These are phyloP conservation scores for Steromphala cineraria DNA, from an alignment of 2,888 invertebrate genomes.

Conservation along the genomic window DNA sequence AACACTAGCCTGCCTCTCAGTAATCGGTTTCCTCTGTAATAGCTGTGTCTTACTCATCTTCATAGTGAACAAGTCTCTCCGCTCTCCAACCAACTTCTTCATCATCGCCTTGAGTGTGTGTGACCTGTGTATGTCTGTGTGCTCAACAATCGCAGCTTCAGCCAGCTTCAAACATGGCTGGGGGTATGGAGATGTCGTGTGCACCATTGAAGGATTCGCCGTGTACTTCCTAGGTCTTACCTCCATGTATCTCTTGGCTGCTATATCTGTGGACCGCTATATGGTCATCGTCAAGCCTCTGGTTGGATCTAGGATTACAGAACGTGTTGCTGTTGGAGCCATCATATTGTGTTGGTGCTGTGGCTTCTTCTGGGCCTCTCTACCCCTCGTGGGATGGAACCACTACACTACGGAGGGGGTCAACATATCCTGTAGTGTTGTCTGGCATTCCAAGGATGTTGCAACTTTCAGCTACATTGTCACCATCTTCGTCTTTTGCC, in stretches of 20 bases:
- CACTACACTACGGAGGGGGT: conserved; percentile 44
- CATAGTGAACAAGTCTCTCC: conserved; percentile 49
- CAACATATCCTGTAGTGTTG: conserved; percentile 46
- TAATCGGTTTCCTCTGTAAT: conserved; percentile 39
- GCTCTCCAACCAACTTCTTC: conserved; percentile 62
- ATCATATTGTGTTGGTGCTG: conserved; percentile 32
- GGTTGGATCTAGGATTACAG: conserved; percentile 33
- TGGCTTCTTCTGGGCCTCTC: conserved; percentile 41
- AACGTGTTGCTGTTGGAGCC: conserved; percentile 24
- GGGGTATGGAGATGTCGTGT: conserved; percentile 36
- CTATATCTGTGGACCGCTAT: conserved; percentile 42
- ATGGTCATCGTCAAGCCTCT: conserved; percentile 41
- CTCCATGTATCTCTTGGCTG: conserved; percentile 37
- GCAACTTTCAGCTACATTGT: conserved; percentile 41
- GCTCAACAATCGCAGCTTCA: neutral
- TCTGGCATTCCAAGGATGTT: conserved; percentile 36
- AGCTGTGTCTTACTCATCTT: conserved; percentile 40
- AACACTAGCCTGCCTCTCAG: conserved; percentile 14
- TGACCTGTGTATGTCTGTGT: conserved; percentile 51
- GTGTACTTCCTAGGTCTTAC: conserved; percentile 40
- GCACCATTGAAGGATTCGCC: conserved; percentile 38
- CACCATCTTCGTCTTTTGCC: conserved; percentile 43
- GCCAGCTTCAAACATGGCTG: conserved; percentile 30
- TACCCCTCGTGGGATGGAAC: conserved; percentile 51
- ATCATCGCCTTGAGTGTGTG: conserved; percentile 54